Base-by-base conservation (phyloP, 2,797 vertebrate species). In the Hypotaenidia philippensis region DNA sequence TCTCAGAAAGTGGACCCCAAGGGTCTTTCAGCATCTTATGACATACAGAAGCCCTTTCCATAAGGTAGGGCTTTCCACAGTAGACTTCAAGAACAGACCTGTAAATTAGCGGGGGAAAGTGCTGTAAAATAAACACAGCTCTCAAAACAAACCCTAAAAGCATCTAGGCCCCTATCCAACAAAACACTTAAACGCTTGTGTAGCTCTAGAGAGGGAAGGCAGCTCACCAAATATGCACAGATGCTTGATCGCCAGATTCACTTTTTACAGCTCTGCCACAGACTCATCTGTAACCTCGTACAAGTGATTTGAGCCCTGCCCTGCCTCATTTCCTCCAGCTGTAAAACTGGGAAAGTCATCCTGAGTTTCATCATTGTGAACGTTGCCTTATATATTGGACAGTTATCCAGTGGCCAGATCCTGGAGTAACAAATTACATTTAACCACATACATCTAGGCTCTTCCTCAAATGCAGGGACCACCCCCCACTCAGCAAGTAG, bases 111-210 rank as follows among this genome's bases (percentile, higher is more conserved):
- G n/a, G 50, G 49, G 34, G 3, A 84, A 94, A 94, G 87, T 80
- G 77, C 87, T 93, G 93, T 64, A 94, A 96, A 96, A 96, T 77
- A 93, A 97, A 93, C 92, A 49, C 63, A 79, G 80, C 74, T 87
- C 87, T 95, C 94, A 93, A 91, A 96, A 91, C 70, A 95, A 95
- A 65, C 64, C 52, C 80, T 94, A 87, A 97, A 95, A 94, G 96
- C 90, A 94, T 90, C 80, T 78, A 96, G 88, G 96, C 90, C 91
- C 49, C 68, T 74, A 77, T 91, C 93, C 96, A 96, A 94, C 77
- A 95, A 94, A 95, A 93, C 95, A 96, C 95, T 97, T 94, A 96
- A 96, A 93, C 79, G 61, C 66, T 95, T 50, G 1, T 60, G 83
- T 68, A 90, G 94, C 85, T 88, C 70, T 83, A 52, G 91, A 77